Base-by-base conservation (phyloP, 2,113 vertebrate species). In the Syngnathus floridae region DNA sequence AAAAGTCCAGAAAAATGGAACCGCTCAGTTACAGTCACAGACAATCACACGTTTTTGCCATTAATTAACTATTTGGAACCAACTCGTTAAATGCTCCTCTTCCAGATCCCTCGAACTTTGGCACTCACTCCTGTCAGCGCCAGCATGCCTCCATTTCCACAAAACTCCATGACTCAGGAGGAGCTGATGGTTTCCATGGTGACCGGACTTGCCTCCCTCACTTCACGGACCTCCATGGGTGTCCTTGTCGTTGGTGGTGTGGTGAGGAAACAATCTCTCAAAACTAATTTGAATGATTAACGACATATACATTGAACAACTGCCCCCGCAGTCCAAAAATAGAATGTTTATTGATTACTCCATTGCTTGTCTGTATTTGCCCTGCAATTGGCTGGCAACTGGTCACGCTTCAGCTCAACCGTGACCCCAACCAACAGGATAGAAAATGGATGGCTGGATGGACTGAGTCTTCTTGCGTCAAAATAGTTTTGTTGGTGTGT, bases 141-240 rank as follows among this genome's bases (percentile, higher is more conserved):
- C 72, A 95, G 93, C 79, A 93, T 97, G 93, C 96, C 96, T 52
- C 95, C 96, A 0, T 87, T 96, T 80, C 94, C 94, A 0, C 96
- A 98, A 75, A 92, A 90, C 65, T 93, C 95, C 7, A 79, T 99
- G 91, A 96, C 95, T 54, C 97, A 99, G 78, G 97, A 99, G 73
- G 96, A 99, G 59, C 92, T 99, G 49, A 99, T 99, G 97, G 96
- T 99, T 51, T 98, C 97, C 10, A 98, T 98, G 97, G 96, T 98
- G 69, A 99, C 95, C 0, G 95, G 96, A 31, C 81, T 98, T 65
- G 96, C 96, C n/a, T 98, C 96, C 0, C 86, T 98, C 55, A 98
- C 95, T 0, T 98, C 97, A 4, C 88, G 96, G n/a, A 99, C 97
- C 8, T 99, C 97, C 57, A 96, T 99, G 95, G 97, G 97, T 6